Evolutionary conservation across 2,797 vertebrate species (phyloP), one percentile per base, ranked within the genome.

Genomic region (Tadarida brasiliensis): DNA sequence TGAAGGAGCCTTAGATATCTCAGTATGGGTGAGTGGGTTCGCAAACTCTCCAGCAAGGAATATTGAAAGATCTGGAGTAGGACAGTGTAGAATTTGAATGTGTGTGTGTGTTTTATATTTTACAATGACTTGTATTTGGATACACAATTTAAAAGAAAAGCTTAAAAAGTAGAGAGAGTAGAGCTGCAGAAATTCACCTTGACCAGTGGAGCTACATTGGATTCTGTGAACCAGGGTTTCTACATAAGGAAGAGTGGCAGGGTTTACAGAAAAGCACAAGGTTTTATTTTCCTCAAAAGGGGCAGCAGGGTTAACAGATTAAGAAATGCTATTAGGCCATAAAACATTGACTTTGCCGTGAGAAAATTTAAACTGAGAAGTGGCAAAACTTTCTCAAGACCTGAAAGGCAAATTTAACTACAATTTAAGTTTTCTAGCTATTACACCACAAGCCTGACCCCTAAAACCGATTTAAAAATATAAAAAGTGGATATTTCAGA

Each of bases 251-350:
- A 77, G 17, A 93, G 15, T 61, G 51, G 35, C 39, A 95, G 39
- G 24, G 71, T 54, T 87, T 87, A 47, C 11, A 74, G 71, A 85
- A 90, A 96, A 89, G 26, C 56, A 80, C 11, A 5, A 89, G 26
- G 11, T 85, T 96, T 87, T 94, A 63, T 91, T 96, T 90, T 96
- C 67, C 70, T 80, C 47, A 54, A 82, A 94, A 80, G 71, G 61
- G 26, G 9, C 11, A 1, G 17, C 12, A 10, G 22, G 0, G 14
- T 39, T 61, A 76, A 78, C n/a, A 89, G 47, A 65, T 47, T 83
- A 89, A 92, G 49, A 87, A 90, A 89, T 89, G 57, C 35, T 83
- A 15, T 80, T 65, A 81, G 57, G 24, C 19, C 54, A 94, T 76
- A 76, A 87, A 87, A 57, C 33, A 83, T 28, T 93, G 65, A 59